A percentile compares a stretch with the other conserved stretches of the same genome.
phyloP scores from a whole-genome alignment of 2,888 invertebrate species.

The Agrochola lychnidis region DNA sequence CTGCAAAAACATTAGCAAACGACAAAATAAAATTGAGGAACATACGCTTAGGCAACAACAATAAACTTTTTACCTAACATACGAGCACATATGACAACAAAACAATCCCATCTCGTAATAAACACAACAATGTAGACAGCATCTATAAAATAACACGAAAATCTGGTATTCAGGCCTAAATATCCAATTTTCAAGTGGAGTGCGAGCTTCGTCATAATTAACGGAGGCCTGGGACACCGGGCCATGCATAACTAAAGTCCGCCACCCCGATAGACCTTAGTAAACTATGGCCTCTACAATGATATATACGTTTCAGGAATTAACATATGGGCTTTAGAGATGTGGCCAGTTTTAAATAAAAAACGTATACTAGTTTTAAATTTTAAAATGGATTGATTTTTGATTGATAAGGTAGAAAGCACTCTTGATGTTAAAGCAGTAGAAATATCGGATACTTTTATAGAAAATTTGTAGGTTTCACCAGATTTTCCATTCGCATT shows the following conservation, averaged over 20 bases:
- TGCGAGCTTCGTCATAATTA: conserved; percentile 85
- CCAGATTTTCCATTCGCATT: background rate
- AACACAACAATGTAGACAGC: conserved; percentile 1
- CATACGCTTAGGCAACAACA: no score
- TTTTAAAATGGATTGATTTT: conserved; percentile 1
- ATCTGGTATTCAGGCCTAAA: conserved; percentile 76
- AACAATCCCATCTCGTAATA: background rate
- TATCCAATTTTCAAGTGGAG: conserved; percentile 81
- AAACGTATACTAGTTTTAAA: background rate
- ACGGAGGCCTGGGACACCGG: conserved; percentile 80
- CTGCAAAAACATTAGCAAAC: no score
- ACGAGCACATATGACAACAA: background rate
- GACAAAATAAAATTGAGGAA: no score
- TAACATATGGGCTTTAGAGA: conserved; percentile 6
- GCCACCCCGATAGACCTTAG: conserved; percentile 74
- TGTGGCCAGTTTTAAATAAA: background rate
- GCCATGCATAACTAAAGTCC: conserved; percentile 85
- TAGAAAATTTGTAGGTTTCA: no score
- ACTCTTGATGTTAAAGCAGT: no score
- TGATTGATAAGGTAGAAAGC: background rate
- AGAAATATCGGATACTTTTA: no score
- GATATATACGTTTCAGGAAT: conserved; percentile 53
- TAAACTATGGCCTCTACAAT: conserved; percentile 75
- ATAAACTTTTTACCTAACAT: background rate
- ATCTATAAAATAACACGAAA: conserved; percentile 66